Evolutionary conservation across 2,797 vertebrate genomes (phyloP).

Genomic region (Lepidocolaptes lacrymiger): DNA sequence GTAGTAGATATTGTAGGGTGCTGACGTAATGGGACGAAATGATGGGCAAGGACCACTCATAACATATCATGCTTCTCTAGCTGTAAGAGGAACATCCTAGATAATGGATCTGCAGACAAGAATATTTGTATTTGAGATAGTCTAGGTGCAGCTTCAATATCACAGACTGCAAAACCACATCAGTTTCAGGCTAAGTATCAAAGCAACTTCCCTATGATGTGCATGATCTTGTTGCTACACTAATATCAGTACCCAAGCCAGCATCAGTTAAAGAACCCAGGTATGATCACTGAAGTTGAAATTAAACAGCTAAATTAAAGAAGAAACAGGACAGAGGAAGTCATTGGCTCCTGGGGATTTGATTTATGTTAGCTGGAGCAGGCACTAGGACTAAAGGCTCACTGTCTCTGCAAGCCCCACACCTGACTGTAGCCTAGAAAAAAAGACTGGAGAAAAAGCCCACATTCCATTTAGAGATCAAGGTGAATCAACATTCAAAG

Average conservation of each 20-base stretch:
- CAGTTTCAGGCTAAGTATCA: neutral
- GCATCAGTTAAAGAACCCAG: neutral
- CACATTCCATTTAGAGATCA: neutral
- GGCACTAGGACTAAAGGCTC: neutral
- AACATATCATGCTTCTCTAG: neutral
- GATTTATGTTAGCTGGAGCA: neutral
- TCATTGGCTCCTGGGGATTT: neutral
- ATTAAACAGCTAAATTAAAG: neutral
- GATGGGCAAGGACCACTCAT: neutral
- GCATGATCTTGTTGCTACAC: neutral
- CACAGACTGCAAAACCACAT: neutral
- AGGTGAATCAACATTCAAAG: neutral
- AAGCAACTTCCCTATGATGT: neutral
- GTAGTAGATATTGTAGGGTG: neutral
- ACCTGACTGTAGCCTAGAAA: neutral
- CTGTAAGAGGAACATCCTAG: neutral
- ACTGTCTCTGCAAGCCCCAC: neutral
- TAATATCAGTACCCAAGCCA: neutral
- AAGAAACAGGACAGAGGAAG: neutral
- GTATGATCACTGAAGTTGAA: neutral
- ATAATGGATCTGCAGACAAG: neutral
- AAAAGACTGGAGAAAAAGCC: neutral
- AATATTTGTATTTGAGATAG: neutral
- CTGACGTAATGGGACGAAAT: neutral
- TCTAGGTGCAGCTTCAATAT: neutral